phyloP scores from a whole-genome alignment of 2,113 vertebrate genomes.

The Chunga burmeisteri region DNA sequence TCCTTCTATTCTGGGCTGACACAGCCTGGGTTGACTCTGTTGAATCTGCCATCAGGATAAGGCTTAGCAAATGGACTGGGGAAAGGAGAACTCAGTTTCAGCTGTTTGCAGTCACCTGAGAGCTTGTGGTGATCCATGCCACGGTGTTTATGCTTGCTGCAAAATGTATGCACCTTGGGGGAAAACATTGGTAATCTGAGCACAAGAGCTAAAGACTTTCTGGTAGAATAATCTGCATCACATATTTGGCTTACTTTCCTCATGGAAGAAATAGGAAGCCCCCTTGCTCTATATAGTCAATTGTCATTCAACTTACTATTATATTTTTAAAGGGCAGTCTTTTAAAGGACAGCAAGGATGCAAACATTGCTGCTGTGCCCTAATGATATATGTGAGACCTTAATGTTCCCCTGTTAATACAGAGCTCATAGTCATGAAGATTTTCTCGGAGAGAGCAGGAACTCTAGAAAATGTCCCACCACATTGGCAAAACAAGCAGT shows the following conservation, averaged over 20 bases:
- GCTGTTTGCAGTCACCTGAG: background rate
- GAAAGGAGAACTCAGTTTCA: slow-evolving; percentile 3
- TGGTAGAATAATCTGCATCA: background rate
- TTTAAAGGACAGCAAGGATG: background rate
- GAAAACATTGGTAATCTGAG: slow-evolving; percentile 9
- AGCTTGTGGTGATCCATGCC: slow-evolving; percentile 12
- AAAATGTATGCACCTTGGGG: slow-evolving; percentile 19
- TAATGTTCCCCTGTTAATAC: background rate
- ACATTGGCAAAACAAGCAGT: background rate
- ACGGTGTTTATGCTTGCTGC: background rate
- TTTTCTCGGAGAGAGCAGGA: background rate
- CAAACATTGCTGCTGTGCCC: background rate
- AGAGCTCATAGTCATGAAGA: background rate
- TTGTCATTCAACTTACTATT: background rate
- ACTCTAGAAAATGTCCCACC: background rate
- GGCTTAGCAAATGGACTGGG: background rate
- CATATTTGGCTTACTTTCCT: slow-evolving; percentile 21
- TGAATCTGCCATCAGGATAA: background rate
- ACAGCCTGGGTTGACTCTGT: background rate
- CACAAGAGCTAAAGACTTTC: slow-evolving; percentile 12
- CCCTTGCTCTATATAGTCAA: background rate
- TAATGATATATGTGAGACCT: background rate
- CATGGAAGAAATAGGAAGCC: background rate
- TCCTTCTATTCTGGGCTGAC: background rate
- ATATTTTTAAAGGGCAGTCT: background rate